Percentiles rank a stretch among this genome's conserved stretches.
Evolutionary conservation across 2,888 invertebrate genomes (phyloP).

Genomic region (Pseudococcus jackbeardsleyi): DNA sequence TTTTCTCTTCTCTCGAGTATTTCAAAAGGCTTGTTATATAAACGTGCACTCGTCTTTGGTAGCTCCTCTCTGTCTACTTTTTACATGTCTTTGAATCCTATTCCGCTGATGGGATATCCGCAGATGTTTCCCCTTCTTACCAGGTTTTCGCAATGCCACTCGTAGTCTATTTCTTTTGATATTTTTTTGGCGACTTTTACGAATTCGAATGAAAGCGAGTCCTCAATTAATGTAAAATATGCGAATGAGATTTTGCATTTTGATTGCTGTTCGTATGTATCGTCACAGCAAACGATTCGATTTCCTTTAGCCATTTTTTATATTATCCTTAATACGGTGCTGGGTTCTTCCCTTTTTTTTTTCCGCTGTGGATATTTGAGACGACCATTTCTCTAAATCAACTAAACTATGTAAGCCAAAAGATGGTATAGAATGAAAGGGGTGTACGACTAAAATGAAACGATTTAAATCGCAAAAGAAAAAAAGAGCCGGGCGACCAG

Average conservation of each 20-base stretch:
- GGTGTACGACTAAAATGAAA: not conserved
- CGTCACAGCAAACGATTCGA: not conserved
- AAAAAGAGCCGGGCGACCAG: not conserved
- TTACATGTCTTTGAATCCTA: not conserved
- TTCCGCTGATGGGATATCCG: not conserved
- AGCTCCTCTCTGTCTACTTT: not conserved
- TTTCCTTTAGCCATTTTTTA: not conserved
- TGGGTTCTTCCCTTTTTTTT: not conserved
- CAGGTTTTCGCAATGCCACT: no score
- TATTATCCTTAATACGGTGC: not conserved
- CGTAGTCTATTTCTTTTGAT: no score
- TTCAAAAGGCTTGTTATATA: not conserved
- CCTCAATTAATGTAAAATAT: not conserved
- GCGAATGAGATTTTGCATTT: not conserved
- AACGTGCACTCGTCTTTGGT: not conserved
- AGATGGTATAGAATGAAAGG: not conserved
- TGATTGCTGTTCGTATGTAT: not conserved
- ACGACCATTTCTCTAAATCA: not conserved
- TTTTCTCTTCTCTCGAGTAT: not conserved
- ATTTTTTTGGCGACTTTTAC: not conserved
- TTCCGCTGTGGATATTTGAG: not conserved
- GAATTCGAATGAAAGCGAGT: not conserved
- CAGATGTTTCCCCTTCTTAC: not conserved
- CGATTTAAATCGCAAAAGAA: not conserved
- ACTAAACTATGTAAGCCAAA: not conserved